A percentile compares a stretch with the other conserved stretches of the same genome.
Evolutionary conservation across 2,888 invertebrate genomes (phyloP).

Genomic region (Bimastos eiseni): DNA sequence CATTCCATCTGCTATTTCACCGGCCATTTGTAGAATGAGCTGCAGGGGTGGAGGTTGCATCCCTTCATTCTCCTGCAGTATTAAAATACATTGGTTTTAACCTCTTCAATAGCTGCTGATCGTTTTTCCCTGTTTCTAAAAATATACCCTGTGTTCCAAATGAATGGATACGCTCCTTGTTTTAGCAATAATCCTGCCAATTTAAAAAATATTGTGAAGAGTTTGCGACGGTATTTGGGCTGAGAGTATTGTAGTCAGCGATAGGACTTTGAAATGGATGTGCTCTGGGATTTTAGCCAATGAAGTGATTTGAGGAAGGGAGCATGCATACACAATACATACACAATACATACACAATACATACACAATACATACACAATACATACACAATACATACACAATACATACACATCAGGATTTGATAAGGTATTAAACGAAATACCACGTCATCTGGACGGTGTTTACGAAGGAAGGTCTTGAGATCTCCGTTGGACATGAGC

Average conservation of each 20-base stretch:
- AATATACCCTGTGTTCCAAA: no score
- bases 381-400: background rate
- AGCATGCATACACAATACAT: no score
- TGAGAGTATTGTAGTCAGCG: no score
- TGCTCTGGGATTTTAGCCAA: no score
- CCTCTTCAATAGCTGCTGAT: background rate
- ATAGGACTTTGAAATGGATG: no score
- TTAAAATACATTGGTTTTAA: background rate
- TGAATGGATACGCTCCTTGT: no score
- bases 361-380: background rate
- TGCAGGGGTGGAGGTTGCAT: background rate
- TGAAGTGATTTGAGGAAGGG: no score
- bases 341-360: no score
- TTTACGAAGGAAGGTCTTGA: slow-evolving; percentile 84
- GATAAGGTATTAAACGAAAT: background rate
- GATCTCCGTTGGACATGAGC: slow-evolving; percentile 89
- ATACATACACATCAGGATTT: background rate
- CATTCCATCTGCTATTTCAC: slow-evolving; percentile 96
- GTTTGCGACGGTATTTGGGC: no score
- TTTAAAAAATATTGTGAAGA: no score
- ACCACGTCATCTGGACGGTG: slow-evolving; percentile 72
- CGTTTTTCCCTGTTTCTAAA: background rate
- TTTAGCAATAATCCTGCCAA: no score
- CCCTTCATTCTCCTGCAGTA: background rate
- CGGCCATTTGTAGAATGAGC: slow-evolving; percentile 65